Evolutionary conservation across 2,113 vertebrate species (phyloP), one percentile per base, ranked within the genome.

Genomic region (Nycticryphes semicollaris): DNA sequence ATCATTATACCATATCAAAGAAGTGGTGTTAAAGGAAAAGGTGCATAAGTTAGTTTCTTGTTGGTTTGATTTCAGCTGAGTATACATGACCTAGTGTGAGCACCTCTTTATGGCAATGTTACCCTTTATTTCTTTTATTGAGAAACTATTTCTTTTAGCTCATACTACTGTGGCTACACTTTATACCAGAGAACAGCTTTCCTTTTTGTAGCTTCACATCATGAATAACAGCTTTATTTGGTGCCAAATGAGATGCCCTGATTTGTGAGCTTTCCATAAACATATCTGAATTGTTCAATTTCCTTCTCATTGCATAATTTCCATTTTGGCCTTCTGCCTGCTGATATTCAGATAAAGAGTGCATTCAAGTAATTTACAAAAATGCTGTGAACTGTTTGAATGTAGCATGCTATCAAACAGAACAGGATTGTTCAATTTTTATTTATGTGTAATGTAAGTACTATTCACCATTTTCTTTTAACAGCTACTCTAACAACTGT

Each of bases 281-380:
- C 93, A 87, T 94, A 98, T 96, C 92, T 96, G 96, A 98, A 98
- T 98, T 97, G 97, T 98, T 98, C 97, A 97, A 96, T 97, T 98
- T 97, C 95, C 94, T 97, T 97, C 79, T 97, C 51, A 94, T 97
- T 97, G 96, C 97, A 93, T 98, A 98, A 97, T 98, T 98, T 98
- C 88, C 60, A 94, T 87, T n/a, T 93, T 96, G 89, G 93, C 92
- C 93, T 67, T 93, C 92, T 95, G 96, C 95, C 96, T 96, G 93
- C 91, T 97, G 96, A 97, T 98, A 95, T 51, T 97, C 95, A 95
- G 96, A 98, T 97, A 97, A 98, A 97, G 82, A 96, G 86, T 97
- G 77, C 37, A 95, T 98, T 98, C 94, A 96, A 97, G 75, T 97
- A 18, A 92, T 96, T 98, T 97, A 95, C 96, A 91, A 88, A 96